A percentile compares a stretch with the other conserved stretches of the same genome.
These are phyloP conservation scores for Drosophila infuscata DNA, from an alignment of 2,888 invertebrate species.

Conservation along the genomic window DNA sequence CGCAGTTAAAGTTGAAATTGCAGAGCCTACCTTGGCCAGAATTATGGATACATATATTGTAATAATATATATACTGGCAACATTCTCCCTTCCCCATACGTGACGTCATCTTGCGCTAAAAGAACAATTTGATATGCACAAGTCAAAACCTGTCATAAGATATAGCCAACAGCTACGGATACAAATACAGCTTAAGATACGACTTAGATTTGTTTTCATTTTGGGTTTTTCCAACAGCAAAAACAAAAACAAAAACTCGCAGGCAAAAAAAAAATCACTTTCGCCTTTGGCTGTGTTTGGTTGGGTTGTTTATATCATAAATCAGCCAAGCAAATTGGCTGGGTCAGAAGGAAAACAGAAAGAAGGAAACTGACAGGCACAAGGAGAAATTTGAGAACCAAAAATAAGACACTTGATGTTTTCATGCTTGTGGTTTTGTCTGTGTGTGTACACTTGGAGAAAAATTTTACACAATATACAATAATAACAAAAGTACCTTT, in stretches of 20 bases:
- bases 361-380: conserved; percentile 37
- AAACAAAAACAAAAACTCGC: background rate
- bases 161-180: background rate
- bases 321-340: conserved; percentile 27
- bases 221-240: conserved; percentile 9
- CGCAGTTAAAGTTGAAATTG: conserved; percentile 43
- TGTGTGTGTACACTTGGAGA: conserved; percentile 12
- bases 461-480: background rate
- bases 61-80: background rate
- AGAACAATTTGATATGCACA: conserved; percentile 3
- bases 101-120: conserved; percentile 61
- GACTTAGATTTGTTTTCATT: background rate
- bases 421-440: conserved; percentile 18
- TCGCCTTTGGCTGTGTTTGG: conserved; percentile 18
- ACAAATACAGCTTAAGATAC: background rate
- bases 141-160: conserved; percentile 3
- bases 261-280: conserved; percentile 28
- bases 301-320: conserved; percentile 51
- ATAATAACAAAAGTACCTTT: too few relatives aligned
- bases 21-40: conserved; percentile 46
- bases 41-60: background rate
- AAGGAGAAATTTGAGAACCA: conserved; percentile 16
- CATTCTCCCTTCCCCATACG: conserved; percentile 9
- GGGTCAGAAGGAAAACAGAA: conserved; percentile 28
- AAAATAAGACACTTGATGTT: conserved; percentile 45